Percentiles rank a stretch among this genome's conserved stretches.
These are phyloP conservation scores for Pristionchus pacificus DNA, from an alignment of 1,140 invertebrate genomes.

Conservation along the genomic window DNA sequence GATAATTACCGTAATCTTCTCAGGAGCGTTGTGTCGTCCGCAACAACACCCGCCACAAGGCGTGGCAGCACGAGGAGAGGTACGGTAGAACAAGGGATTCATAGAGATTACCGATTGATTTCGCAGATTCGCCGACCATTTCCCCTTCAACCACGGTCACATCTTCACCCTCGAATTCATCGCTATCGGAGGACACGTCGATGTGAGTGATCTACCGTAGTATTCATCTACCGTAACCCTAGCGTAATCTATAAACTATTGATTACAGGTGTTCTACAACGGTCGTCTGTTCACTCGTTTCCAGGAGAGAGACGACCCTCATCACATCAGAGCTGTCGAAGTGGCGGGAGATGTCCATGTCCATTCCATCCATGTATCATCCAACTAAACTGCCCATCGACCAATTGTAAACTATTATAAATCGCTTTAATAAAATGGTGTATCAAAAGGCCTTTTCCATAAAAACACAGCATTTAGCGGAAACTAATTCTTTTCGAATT, in stretches of 20 bases:
- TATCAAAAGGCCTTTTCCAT: no score
- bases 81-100: not conserved
- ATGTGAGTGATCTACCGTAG: not conserved
- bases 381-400: no score
- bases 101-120: not conserved
- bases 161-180: slow-evolving; percentile 31
- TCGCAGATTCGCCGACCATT: not conserved
- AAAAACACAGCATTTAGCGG: no score
- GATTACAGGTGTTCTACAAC: slow-evolving; percentile 21
- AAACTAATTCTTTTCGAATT: no score
- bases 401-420: no score
- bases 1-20: not conserved
- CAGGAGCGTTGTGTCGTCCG: slow-evolving; percentile 18
- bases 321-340: slow-evolving; percentile 16
- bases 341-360: slow-evolving; percentile 28
- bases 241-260: not conserved
- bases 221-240: not conserved
- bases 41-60: slow-evolving; percentile 16
- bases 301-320: slow-evolving; percentile 14
- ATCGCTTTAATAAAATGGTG: no score
- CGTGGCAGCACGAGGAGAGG: slow-evolving; percentile 24
- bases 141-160: slow-evolving; percentile 15
- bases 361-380: slow-evolving; percentile 27
- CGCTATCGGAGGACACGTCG: slow-evolving; percentile 15
- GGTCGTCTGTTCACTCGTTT: slow-evolving; percentile 24